Percentiles rank a stretch among this genome's conserved stretches.
These are phyloP conservation scores for Anisognathus igniventris DNA, from an alignment of 2,797 vertebrate species.

Conservation along the genomic window DNA sequence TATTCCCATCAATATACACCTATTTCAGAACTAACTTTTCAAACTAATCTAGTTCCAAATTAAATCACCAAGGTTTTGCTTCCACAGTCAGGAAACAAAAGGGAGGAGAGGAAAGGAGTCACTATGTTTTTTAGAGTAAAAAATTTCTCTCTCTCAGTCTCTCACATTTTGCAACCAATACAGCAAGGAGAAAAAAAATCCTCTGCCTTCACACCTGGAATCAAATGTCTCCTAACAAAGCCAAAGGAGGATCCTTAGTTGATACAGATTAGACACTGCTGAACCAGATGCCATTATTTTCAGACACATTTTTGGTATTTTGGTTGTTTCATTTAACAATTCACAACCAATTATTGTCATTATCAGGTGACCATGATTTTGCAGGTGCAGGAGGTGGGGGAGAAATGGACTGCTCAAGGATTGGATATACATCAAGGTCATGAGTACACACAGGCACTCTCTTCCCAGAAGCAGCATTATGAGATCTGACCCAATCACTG, in stretches of 20 bases:
- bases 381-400: conserved; percentile 13
- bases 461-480: neutral
- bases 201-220: neutral
- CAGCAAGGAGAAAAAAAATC: neutral
- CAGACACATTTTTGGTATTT: neutral
- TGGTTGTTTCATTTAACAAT: neutral
- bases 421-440: neutral
- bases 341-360: neutral
- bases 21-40: neutral
- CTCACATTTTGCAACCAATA: neutral
- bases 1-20: neutral
- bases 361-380: neutral
- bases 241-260: neutral
- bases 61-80: neutral
- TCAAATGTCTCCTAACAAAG: neutral
- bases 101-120: neutral
- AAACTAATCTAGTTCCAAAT: neutral
- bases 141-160: neutral
- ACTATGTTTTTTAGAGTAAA: neutral
- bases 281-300: neutral
- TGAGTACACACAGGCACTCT: neutral
- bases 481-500: neutral
- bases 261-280: fast-evolving
- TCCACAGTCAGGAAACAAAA: neutral
- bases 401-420: neutral